Evolutionary conservation across 2,888 invertebrate genomes (phyloP).

Genomic region (Pandemis corylana): DNA sequence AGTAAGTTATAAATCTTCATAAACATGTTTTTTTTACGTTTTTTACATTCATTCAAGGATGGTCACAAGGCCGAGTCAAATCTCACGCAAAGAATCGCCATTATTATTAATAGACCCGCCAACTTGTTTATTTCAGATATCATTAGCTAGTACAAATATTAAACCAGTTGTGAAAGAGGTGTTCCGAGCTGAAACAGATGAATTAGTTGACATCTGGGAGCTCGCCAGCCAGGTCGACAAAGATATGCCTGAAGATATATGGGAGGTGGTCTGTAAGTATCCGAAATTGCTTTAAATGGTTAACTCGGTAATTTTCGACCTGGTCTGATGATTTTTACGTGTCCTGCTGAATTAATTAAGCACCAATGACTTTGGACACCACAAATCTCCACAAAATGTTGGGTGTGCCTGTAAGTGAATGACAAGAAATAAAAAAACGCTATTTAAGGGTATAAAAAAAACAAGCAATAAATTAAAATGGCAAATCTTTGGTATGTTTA

Average conservation of each 20-base stretch:
- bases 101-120: too few species aligned
- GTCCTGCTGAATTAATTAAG: too few species aligned
- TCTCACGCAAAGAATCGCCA: too few species aligned
- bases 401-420: too few species aligned
- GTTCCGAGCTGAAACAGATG: constrained; percentile 52
- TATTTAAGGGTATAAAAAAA: too few species aligned
- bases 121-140: constrained; percentile 57
- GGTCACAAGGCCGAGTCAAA: too few species aligned
- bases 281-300: not conserved
- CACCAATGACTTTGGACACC: too few species aligned
- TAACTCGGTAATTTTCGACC: not conserved
- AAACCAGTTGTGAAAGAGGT: constrained; percentile 61
- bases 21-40: constrained; percentile 5
- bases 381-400: not conserved
- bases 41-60: too few species aligned
- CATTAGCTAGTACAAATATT: constrained; percentile 56
- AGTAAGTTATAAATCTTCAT: constrained; percentile 53
- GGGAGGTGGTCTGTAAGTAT: constrained; percentile 74
- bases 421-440: too few species aligned
- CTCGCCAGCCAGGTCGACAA: constrained; percentile 72
- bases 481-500: too few species aligned
- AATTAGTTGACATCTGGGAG: constrained; percentile 73
- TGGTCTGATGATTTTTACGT: too few species aligned
- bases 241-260: constrained; percentile 74
- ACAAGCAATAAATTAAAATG: too few species aligned